Evolutionary conservation across 1,140 invertebrate species (phyloP).

Genomic region (Drosophila micromelanica): DNA sequence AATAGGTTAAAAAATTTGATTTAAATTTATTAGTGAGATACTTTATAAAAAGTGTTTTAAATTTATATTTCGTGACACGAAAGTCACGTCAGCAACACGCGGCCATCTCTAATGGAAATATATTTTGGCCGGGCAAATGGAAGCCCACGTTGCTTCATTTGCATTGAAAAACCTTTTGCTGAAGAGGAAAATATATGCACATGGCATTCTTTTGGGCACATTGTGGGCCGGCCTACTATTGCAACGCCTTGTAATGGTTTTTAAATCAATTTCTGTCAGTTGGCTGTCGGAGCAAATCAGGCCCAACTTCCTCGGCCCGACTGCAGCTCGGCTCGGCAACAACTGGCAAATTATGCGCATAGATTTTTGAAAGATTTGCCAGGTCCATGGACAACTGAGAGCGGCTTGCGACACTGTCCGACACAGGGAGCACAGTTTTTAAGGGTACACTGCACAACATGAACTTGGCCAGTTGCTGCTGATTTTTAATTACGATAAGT

Average conservation of each 20-base stretch:
- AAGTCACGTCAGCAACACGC: background rate
- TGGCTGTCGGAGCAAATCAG: slow-evolving; percentile 67
- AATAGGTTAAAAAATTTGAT: no score
- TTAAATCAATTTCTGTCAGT: slow-evolving; percentile 82
- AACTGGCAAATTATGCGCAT: slow-evolving; percentile 57
- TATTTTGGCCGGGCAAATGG: slow-evolving; percentile 26
- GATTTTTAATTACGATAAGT: slow-evolving; percentile 81
- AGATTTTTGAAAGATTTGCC: slow-evolving; percentile 48
- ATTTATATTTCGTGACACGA: background rate
- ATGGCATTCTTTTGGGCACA: slow-evolving; percentile 52
- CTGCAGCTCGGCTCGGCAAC: background rate
- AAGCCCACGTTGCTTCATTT: slow-evolving; percentile 42
- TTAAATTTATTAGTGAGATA: no score
- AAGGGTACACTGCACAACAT: slow-evolving; percentile 30
- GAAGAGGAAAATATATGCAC: slow-evolving; percentile 50
- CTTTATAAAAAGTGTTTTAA: no score
- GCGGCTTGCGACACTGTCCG: slow-evolving; percentile 51
- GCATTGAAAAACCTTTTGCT: slow-evolving; percentile 40
- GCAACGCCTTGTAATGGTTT: slow-evolving; percentile 55
- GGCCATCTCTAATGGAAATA: slow-evolving; percentile 40
- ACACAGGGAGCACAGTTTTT: slow-evolving; percentile 29
- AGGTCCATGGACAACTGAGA: slow-evolving; percentile 10
- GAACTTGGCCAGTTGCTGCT: slow-evolving; percentile 57
- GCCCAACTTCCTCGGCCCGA: slow-evolving; percentile 33
- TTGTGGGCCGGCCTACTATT: slow-evolving; percentile 63